Evolutionary conservation across 1,140 invertebrate species (phyloP).

Genomic region (Tetramorium simillimum): DNA sequence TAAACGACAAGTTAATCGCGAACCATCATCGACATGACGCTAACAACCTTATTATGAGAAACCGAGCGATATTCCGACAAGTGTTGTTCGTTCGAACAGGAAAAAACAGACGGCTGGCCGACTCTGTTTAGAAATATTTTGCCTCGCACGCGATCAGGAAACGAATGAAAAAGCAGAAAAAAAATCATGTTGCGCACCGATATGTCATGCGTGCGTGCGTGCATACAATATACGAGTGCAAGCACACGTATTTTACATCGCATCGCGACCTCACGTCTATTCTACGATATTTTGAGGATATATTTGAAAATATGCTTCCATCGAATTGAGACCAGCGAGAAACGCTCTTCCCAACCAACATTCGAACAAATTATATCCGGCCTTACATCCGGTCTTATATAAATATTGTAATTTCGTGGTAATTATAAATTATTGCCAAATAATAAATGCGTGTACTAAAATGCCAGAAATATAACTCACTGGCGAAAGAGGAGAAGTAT

Average conservation of each 20-base stretch:
- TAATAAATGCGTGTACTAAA: background rate
- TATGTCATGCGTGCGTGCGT: constrained; percentile 2
- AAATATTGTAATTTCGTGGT: background rate
- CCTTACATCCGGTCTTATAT: background rate
- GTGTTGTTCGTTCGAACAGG: background rate
- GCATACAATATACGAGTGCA: background rate
- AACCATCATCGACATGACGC: background rate
- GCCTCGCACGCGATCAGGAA: constrained; percentile 34
- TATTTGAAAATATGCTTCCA: background rate
- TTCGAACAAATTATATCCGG: background rate
- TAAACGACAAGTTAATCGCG: constrained; percentile 7
- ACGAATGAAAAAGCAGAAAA: background rate
- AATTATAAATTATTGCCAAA: background rate
- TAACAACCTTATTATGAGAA: constrained; percentile 11
- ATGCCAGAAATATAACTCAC: background rate
- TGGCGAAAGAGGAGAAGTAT: background rate
- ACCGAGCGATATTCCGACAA: background rate
- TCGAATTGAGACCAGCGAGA: background rate
- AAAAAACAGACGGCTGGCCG: background rate
- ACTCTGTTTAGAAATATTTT: background rate
- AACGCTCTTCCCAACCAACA: background rate
- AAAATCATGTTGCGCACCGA: constrained; percentile 17
- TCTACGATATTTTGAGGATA: constrained; percentile 30
- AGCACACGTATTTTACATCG: constrained; percentile 58
- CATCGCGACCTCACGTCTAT: background rate